A percentile compares a stretch with the other conserved stretches of the same genome.
These are phyloP conservation scores for Macrotis lagotis DNA, from an alignment of 2,113 vertebrate genomes.

Conservation along the genomic window DNA sequence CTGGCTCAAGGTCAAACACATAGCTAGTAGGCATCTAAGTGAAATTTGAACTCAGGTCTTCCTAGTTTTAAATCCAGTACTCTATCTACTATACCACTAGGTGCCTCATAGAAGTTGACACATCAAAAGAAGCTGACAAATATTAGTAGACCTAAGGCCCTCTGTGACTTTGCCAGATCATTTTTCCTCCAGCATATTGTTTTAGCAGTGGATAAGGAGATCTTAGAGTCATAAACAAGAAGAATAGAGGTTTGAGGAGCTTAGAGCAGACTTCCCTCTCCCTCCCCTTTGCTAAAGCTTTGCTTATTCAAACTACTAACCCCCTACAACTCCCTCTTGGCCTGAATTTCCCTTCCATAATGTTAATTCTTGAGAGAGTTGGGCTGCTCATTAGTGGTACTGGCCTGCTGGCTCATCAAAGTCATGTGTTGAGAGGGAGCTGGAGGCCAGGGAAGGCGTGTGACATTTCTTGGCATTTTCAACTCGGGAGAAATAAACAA, in stretches of 20 bases:
- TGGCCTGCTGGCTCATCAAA: conserved; percentile 65
- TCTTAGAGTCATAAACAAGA: not conserved
- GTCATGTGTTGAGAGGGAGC: conserved; percentile 70
- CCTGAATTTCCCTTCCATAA: not conserved
- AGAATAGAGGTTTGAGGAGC: not conserved
- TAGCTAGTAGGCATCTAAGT: not conserved
- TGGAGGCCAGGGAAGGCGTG: conserved; percentile 63
- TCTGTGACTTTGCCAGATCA: not conserved
- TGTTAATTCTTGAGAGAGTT: conserved; percentile 50
- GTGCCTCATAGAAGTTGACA: not conserved
- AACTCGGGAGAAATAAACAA: conserved; percentile 80
- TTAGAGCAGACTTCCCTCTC: not conserved
- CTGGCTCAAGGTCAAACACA: not conserved
- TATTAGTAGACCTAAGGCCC: not conserved
- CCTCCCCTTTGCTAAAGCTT: not conserved
- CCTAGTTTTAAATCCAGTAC: not conserved
- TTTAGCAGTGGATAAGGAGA: not conserved
- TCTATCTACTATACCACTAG: not conserved
- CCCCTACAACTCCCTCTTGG: not conserved
- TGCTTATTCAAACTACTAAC: not conserved
- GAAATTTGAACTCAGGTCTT: not conserved
- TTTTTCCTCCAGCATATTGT: not conserved
- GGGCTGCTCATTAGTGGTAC: conserved; percentile 70
- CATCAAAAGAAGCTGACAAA: not conserved
- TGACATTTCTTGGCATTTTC: conserved; percentile 88